These are phyloP conservation scores for Leptobrachium ailaonicum DNA, from an alignment of 2,113 vertebrate species.

Conservation along the genomic window DNA sequence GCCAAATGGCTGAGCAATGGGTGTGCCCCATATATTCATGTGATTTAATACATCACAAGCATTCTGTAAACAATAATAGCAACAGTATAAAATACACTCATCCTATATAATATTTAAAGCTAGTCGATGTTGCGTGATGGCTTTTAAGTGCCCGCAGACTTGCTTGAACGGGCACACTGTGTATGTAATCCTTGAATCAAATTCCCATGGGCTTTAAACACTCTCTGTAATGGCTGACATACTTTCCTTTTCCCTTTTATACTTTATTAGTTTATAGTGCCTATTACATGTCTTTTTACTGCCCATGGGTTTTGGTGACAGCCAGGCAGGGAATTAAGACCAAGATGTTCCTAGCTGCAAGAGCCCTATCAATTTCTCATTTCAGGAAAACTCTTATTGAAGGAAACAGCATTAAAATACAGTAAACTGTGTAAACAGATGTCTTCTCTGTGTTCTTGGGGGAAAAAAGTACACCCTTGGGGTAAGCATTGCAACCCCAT, in stretches of 20 bases:
- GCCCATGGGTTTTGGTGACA: constrained; percentile 5
- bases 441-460: background rate
- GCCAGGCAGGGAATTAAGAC: background rate
- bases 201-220: constrained; percentile 10
- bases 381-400: constrained; percentile 23
- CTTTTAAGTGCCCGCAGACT: background rate
- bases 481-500: background rate
- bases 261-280: constrained; percentile 20
- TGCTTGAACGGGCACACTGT: background rate
- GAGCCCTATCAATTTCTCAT: constrained; percentile 12
- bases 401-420: constrained; percentile 15
- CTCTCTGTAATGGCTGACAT: constrained; percentile 4
- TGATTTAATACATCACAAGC: too few species aligned
- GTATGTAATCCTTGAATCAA: background rate
- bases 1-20: too few species aligned
- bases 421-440: constrained; percentile 30
- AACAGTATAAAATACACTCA: too few species aligned
- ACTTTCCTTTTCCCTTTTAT: background rate
- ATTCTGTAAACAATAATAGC: too few species aligned
- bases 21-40: too few species aligned
- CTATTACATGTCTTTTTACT: constrained; percentile 13
- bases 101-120: too few species aligned
- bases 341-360: background rate
- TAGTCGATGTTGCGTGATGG: background rate
- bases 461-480: background rate